Conservation (phyloP, 37 sponge, comb jelly and placozoan genomes). For the Agelas oroides region DNA sequence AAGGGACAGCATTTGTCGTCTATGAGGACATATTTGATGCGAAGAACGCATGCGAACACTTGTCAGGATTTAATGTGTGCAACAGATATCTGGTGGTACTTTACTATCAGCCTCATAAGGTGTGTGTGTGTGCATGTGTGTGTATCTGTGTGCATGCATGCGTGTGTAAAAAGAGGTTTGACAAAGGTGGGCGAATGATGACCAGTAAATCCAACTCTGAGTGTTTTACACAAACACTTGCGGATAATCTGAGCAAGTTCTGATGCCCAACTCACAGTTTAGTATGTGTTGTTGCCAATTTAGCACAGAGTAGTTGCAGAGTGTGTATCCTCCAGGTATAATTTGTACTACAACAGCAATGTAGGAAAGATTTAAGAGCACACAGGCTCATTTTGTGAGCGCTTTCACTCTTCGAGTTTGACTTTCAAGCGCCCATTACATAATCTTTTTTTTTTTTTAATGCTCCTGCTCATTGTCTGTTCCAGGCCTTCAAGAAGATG, state of each 20-base stretch:
- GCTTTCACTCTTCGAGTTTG: too few species aligned
- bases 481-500: slow-evolving; percentile 93
- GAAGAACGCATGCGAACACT: slow-evolving; percentile 99
- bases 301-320: too few species aligned
- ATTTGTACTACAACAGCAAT: too few species aligned
- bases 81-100: slow-evolving; percentile 98
- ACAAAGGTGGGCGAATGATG: slow-evolving; percentile 18
- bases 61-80: slow-evolving; percentile 99
- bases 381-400: too few species aligned
- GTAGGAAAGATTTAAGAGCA: too few species aligned
- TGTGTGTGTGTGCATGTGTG: slow-evolving; percentile 8
- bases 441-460: too few species aligned
- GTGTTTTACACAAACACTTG: not conserved
- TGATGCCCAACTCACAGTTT: slow-evolving; percentile 14
- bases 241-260: slow-evolving; percentile 25
- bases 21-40: slow-evolving; percentile 99
- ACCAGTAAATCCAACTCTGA: slow-evolving; percentile 47
- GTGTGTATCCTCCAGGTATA: too few species aligned
- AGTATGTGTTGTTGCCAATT: too few species aligned
- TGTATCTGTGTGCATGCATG: too few species aligned
- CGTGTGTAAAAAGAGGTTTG: too few species aligned
- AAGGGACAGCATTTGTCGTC: slow-evolving; percentile 97
- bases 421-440: too few species aligned
- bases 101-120: slow-evolving; percentile 99
- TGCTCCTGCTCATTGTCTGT: too few species aligned